Base-by-base conservation (phyloP, 2,888 invertebrate species). In the Elgonia sp. region DNA sequence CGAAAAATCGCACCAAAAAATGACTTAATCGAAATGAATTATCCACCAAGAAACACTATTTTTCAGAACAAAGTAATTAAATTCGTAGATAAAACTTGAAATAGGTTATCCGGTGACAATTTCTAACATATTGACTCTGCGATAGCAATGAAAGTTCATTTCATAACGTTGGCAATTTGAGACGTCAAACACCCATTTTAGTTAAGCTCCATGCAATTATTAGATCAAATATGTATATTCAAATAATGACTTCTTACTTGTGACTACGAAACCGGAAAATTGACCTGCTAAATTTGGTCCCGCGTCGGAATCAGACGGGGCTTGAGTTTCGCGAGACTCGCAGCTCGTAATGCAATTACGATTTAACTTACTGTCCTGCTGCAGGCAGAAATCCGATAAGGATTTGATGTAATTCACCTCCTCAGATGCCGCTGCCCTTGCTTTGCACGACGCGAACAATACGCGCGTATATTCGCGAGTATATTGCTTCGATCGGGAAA, bases 301-400 rank as follows among this genome's bases (percentile, higher is more conserved):
- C 69, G 77, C 62, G 87, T 70, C 63, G 80, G 79, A 85, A 77
- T 79, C 88, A 81, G 80, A 79, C 77, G 60, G 29, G 67, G 16
- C 63, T 60, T 50, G 72, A 83, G 73, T 75, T 88, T 82, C 76
- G 83, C 86, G 85, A 84, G 80, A 72, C 67, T 63, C 83, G 83
- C 72, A 69, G 73, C 84, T 86, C 77, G 84, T 86, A 81, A 86
- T 82, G 84, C 84, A 89, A 81, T 84, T 80, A 80, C 72, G 88
- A 86, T 86, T 86, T 75, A 86, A 86, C 88, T 89, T 89, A 81
- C 76, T 86, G 81, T 81, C 86, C 89, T 86, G 89, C 84, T 18
- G 65, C 76, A 76, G 89, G 89, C 89, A 89, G 89, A 86, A 84
- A 89, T 76, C 86, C 89, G 89, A 89, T 89, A 89, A 89, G 81